These are phyloP conservation scores for Aspidapion aeneum DNA, from an alignment of 2,888 invertebrate genomes.

Conservation along the genomic window DNA sequence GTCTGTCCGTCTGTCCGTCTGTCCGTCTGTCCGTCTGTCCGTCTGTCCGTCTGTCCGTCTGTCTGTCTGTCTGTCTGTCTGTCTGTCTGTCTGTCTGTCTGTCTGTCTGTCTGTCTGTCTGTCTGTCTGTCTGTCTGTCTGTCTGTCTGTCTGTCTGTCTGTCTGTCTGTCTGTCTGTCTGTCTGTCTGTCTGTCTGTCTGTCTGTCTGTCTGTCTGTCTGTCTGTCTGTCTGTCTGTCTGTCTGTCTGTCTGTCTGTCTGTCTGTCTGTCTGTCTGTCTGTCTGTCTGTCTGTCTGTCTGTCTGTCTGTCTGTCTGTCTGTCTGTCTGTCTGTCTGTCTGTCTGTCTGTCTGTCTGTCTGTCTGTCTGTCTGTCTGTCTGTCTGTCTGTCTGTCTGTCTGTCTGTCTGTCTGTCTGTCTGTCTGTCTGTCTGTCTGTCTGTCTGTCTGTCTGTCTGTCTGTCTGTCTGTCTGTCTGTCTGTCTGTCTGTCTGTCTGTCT, in stretches of 20 bases:
- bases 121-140: not conserved
- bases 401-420: too few species aligned
- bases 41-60: too few species aligned
- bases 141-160: not conserved
- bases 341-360: too few species aligned
- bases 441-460: too few species aligned
- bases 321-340: slow-evolving; percentile 1
- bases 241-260: slow-evolving; percentile 1
- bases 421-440: too few species aligned
- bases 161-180: not conserved
- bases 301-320: slow-evolving; percentile 1
- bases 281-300: not conserved
- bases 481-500: too few species aligned
- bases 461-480: too few species aligned
- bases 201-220: slow-evolving; percentile 1
- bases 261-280: slow-evolving; percentile 2
- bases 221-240: slow-evolving; percentile 1
- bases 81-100: not conserved
- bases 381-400: too few species aligned
- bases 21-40: not conserved
- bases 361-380: too few species aligned
- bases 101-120: not conserved
- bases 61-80: too few species aligned
- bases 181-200: not conserved
- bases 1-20: not conserved